phyloP scores from a whole-genome alignment of 2,113 vertebrate species.

The Cranoglanis bouderius region DNA sequence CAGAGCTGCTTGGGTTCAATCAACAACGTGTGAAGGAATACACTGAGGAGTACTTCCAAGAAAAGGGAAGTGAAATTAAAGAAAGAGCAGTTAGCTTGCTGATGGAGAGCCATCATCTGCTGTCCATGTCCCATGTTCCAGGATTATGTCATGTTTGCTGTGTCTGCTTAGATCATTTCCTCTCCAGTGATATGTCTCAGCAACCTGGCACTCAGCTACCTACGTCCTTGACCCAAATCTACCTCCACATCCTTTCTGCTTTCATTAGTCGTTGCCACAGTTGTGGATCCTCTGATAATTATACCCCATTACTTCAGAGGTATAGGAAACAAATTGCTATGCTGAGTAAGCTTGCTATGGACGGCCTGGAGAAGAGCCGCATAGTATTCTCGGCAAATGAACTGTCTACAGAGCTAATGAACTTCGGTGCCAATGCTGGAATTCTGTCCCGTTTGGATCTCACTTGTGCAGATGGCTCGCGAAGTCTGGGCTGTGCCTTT shows the following conservation, averaged over 20 bases:
- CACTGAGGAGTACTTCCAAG: conserved; percentile 72
- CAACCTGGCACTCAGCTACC: conserved; percentile 63
- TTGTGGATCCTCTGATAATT: background rate
- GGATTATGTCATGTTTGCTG: conserved; percentile 83
- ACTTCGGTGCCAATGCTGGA: conserved; percentile 72
- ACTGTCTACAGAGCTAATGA: conserved; percentile 63
- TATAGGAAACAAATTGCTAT: conserved; percentile 64
- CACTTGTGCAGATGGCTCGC: conserved; percentile 56
- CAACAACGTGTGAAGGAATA: conserved; percentile 74
- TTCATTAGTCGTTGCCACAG: conserved; percentile 66
- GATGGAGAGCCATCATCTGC: conserved; percentile 68
- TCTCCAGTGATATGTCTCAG: conserved; percentile 51
- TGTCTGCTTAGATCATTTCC: conserved; percentile 77
- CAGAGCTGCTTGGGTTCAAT: conserved; percentile 82
- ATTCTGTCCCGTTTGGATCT: conserved; percentile 77
- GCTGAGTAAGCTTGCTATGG: conserved; percentile 78
- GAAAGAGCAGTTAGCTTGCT: conserved; percentile 72
- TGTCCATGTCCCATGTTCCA: conserved; percentile 81
- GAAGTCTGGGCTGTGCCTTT: conserved; percentile 76
- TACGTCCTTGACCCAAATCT: conserved; percentile 82
- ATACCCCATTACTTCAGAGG: conserved; percentile 42
- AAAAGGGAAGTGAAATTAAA: conserved; percentile 50
- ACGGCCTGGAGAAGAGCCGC: conserved; percentile 74
- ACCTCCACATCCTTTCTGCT: conserved; percentile 76
- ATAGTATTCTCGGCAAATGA: conserved; percentile 77